Evolutionary conservation across 2,113 vertebrate species (phyloP).

Genomic region (Ammodytes dubius): DNA sequence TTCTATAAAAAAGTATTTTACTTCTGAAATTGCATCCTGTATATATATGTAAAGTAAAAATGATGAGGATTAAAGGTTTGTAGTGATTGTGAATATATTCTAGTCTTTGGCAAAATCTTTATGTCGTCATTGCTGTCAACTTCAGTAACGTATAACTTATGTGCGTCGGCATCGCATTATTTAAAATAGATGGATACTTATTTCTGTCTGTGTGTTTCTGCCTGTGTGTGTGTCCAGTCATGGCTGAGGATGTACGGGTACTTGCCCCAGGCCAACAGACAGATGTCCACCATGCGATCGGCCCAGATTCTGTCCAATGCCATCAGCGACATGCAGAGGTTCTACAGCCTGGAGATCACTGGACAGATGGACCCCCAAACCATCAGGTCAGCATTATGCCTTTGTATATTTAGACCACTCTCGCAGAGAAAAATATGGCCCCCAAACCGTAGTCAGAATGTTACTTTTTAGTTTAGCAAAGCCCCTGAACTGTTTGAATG

Average conservation of each 20-base stretch:
- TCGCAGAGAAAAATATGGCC: neutral
- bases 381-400: conserved; percentile 84
- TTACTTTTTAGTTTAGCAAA: neutral
- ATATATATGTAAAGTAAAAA: neutral
- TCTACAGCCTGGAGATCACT: conserved; percentile 93
- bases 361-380: conserved; percentile 91
- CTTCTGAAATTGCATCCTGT: neutral
- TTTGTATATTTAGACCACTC: neutral
- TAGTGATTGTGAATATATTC: neutral
- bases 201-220: neutral
- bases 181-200: neutral
- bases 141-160: neutral
- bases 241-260: conserved; percentile 97
- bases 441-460: rapidly evolving
- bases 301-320: conserved; percentile 91
- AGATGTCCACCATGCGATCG: conserved; percentile 96
- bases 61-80: neutral
- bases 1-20: neutral
- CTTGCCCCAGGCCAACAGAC: conserved; percentile 92
- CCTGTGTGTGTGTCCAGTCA: conserved; percentile 80
- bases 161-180: neutral
- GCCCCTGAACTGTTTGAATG: neutral
- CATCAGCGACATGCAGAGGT: conserved; percentile 94
- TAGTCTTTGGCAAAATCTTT: neutral
- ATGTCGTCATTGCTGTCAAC: neutral